These are phyloP conservation scores for Rhynchophorus ferrugineus DNA, from an alignment of 1,140 invertebrate genomes.

Conservation along the genomic window DNA sequence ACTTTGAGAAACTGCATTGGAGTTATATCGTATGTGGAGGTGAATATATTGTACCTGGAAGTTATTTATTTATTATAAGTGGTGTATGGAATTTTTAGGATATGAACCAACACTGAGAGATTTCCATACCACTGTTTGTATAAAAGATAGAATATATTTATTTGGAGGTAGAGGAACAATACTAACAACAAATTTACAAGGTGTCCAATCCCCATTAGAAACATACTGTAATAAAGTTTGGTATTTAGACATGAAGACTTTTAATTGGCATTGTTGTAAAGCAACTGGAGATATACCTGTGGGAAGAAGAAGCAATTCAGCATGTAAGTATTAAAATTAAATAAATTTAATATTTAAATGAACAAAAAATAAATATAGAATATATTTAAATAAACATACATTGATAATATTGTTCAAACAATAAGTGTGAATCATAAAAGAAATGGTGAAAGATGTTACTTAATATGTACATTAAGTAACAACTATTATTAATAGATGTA, in stretches of 20 bases:
- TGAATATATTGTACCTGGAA: too few species aligned
- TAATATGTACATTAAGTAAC: background rate
- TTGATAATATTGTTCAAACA: too few species aligned
- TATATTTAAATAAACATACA: too few species aligned
- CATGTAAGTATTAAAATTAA: conserved; percentile 54
- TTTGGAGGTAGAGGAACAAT: conserved; percentile 70
- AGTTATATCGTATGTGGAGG: conserved; percentile 43
- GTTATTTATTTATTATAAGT: background rate
- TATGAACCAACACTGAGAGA: conserved; percentile 64
- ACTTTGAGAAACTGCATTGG: conserved; percentile 70
- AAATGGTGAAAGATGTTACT: background rate
- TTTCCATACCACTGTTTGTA: conserved; percentile 76
- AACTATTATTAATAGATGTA: background rate
- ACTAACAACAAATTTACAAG: conserved; percentile 48
- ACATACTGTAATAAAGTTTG: conserved; percentile 71
- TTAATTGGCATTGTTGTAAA: conserved; percentile 58
- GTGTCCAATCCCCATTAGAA: conserved; percentile 47
- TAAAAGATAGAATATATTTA: conserved; percentile 71
- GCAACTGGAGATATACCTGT: conserved; percentile 52
- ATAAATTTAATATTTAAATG: background rate
- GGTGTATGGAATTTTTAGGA: conserved; percentile 18
- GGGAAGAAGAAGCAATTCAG: conserved; percentile 80
- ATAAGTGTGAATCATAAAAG: too few species aligned
- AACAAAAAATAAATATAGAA: background rate
- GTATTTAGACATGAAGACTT: conserved; percentile 63